Conservation (phyloP, 2,888 invertebrate genomes). For the Tromatobia lineatoria region DNA sequence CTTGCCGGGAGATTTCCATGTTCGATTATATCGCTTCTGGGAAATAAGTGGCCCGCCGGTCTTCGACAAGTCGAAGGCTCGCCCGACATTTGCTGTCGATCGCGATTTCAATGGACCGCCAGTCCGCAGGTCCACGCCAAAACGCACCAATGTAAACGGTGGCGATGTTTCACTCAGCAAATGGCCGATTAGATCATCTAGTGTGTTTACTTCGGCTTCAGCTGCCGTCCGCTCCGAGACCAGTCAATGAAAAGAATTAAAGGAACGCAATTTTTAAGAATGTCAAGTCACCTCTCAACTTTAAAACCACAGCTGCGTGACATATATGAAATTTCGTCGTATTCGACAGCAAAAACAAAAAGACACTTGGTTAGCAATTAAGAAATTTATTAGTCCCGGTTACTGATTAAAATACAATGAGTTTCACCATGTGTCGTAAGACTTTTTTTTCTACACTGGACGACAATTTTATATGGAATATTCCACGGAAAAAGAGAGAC, state of each 20-base stretch:
- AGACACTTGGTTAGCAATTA: neutral
- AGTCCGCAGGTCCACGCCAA: neutral
- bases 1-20: conserved; percentile 74
- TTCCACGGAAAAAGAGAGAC: too few species aligned
- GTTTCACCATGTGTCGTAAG: neutral
- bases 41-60: conserved; percentile 67
- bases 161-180: conserved; percentile 40
- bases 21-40: conserved; percentile 74
- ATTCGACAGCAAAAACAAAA: neutral
- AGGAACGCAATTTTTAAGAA: neutral
- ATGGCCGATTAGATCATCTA: conserved; percentile 41
- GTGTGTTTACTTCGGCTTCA: conserved; percentile 2
- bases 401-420: neutral
- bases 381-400: neutral
- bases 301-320: neutral
- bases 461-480: neutral
- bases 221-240: neutral
- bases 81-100: conserved; percentile 24
- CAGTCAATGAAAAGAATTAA: neutral
- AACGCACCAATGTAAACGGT: conserved; percentile 2
- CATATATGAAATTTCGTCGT: neutral
- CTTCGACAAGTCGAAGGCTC: neutral
- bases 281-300: neutral
- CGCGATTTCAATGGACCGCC: conserved; percentile 60
- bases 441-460: neutral